Conservation (phyloP, 2,888 invertebrate species). For the Bombylius major region DNA sequence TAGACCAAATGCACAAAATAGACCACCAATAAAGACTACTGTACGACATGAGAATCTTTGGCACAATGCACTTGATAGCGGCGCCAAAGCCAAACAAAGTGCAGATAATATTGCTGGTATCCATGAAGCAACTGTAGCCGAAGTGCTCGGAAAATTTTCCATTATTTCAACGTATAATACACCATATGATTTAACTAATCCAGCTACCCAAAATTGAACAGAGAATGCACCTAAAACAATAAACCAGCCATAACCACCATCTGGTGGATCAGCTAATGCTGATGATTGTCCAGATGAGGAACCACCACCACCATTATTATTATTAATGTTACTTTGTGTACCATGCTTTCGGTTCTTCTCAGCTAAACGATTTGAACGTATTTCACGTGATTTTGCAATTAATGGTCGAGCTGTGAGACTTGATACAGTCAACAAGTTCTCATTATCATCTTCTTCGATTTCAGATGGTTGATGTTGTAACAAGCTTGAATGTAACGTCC, state of each 20-base stretch:
- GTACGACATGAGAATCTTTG: constrained; percentile 55
- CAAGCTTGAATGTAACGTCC: constrained; percentile 35
- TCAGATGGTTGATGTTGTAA: constrained; percentile 38
- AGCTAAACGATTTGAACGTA: constrained; percentile 33
- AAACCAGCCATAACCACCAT: constrained; percentile 68
- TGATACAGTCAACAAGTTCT: constrained; percentile 57
- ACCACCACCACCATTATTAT: neutral
- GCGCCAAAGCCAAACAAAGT: constrained; percentile 61
- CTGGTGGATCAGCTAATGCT: constrained; percentile 41
- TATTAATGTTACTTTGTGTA: neutral
- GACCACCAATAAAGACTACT: constrained; percentile 59
- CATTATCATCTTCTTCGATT: constrained; percentile 54
- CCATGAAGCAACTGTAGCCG: constrained; percentile 66
- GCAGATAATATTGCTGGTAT: constrained; percentile 67
- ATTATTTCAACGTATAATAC: constrained; percentile 69
- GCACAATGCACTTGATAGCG: constrained; percentile 59
- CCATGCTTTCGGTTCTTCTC: constrained; percentile 14
- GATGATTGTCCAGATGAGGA: constrained; percentile 27
- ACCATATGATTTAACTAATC: constrained; percentile 67
- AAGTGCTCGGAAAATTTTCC: constrained; percentile 62
- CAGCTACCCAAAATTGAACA: constrained; percentile 71
- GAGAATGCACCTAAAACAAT: constrained; percentile 65
- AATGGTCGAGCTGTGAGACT: constrained; percentile 59
- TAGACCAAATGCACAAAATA: constrained; percentile 58
- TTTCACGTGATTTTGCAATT: constrained; percentile 53